A percentile compares a stretch with the other conserved stretches of the same genome.
These are phyloP conservation scores for Tenrec ecaudatus DNA, from an alignment of 2,113 vertebrate genomes.

Conservation along the genomic window DNA sequence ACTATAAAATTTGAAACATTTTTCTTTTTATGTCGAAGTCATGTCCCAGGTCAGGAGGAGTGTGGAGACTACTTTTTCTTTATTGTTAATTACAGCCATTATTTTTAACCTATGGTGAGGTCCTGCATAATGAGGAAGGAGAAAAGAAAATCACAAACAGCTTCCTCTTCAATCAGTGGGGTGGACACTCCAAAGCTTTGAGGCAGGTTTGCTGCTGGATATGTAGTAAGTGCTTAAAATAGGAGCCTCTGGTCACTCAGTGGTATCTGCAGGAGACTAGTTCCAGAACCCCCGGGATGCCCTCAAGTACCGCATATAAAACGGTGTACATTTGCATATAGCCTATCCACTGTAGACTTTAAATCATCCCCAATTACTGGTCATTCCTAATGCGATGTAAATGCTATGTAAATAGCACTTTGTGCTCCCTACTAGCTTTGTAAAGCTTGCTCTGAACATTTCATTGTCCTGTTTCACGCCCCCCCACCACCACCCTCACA, in stretches of 20 bases:
- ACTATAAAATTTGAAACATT: not conserved
- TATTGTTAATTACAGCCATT: not conserved
- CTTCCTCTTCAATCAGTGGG: constrained; percentile 57
- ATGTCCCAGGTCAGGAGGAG: not conserved
- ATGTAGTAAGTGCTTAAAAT: constrained; percentile 19
- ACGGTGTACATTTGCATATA: too few relatives aligned
- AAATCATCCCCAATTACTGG: too few relatives aligned
- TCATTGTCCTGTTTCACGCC: too few relatives aligned
- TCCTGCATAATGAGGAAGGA: constrained; percentile 33
- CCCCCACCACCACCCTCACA: too few relatives aligned
- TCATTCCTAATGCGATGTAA: too few relatives aligned
- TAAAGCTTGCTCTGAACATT: too few relatives aligned
- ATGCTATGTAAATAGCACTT: too few relatives aligned
- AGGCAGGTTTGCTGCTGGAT: not conserved
- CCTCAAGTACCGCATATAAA: too few relatives aligned
- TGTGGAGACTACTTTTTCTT: constrained; percentile 44
- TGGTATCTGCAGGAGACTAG: not conserved
- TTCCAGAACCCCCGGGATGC: not conserved
- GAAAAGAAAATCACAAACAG: constrained; percentile 38
- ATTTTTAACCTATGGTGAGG: constrained; percentile 54
- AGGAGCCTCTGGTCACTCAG: not conserved
- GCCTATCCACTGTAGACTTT: too few relatives aligned
- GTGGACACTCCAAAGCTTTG: constrained; percentile 43
- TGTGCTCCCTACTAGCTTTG: too few relatives aligned
- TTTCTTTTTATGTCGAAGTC: not conserved